Evolutionary conservation across 64 coral and sea anemone genomes (phyloP), one percentile per base, ranked within the genome.

Genomic region (Stylophora pistillata): DNA sequence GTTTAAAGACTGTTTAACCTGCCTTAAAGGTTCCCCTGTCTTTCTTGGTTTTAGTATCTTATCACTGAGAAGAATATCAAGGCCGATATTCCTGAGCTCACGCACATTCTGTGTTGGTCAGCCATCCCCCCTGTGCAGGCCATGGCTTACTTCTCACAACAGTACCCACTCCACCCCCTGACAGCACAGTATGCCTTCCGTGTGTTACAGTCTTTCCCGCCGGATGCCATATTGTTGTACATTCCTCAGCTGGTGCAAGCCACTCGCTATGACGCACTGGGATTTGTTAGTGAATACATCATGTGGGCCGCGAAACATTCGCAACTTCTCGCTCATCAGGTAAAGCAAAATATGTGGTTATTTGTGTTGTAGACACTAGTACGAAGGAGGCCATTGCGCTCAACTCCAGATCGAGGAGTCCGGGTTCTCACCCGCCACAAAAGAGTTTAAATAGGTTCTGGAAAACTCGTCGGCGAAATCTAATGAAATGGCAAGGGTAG

Each of bases 271-370:
- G 97, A 99, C 76, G 79, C 90, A 21, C 90, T 99, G 17, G 97
- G 97, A 1, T 99, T 95, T 73, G 97, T 99, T 5, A 90, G 93
- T 0, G 90, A 95, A 55, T 99, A 99, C 90, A 99, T 99, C 70
- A 63, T 99, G 13, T 99, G 97, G 97, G 97, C 97, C 15, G 93
- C 97, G 2, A 77, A 73, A 16, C 90, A 95, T 25, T 99, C 97
- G 1, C 97, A 99, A 72, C 91, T 99, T 58, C 77, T 99, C 13
- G 97, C 97, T 55, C 97, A 99, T 73, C 97, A 99, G 97, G 97
- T 99, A 90, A 81, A 10, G 30, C 25, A 63, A 69, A 56, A 76
- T 23, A 26, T 14, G 58, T 60, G 2, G 17, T 13, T 23, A 64
- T 23, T 23, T 64, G 16, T n/a, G 20, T 64, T 64, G 61, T 64